Evolutionary conservation across 30 jellyfish, hydroid and myxozoan genomes (phyloP).

Genomic region (Aurelia aurita complex sp. Pacific): DNA sequence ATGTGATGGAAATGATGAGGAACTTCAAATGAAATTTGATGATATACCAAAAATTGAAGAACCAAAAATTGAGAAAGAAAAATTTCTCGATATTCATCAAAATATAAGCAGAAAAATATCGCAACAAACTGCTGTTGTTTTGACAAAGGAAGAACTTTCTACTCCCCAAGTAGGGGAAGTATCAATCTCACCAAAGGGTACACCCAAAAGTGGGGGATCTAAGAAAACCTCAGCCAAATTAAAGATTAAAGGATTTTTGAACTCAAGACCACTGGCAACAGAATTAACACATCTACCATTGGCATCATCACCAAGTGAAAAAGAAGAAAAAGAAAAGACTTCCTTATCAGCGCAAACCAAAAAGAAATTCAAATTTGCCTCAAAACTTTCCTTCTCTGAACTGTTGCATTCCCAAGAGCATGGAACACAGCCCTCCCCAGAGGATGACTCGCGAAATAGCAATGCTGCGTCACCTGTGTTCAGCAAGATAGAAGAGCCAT

Average conservation of each 20-base stretch:
- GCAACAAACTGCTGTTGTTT: constrained; percentile 14
- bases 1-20: constrained; percentile 1
- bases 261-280: constrained; percentile 62
- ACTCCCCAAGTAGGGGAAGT: constrained; percentile 14
- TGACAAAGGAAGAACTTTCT: constrained; percentile 5
- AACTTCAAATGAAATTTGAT: constrained; percentile 3
- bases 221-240: constrained; percentile 43
- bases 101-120: constrained; percentile 31
- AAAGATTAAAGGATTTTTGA: constrained; percentile 64
- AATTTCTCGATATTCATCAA: constrained; percentile 53
- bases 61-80: constrained; percentile 19
- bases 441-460: constrained; percentile 16
- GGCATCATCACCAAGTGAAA: constrained; percentile 18
- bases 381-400: constrained; percentile 82
- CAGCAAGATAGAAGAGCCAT: constrained; percentile 45
- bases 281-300: constrained; percentile 79
- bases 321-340: constrained; percentile 18
- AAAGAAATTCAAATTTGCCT: constrained; percentile 48
- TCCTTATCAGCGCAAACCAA: constrained; percentile 54
- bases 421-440: constrained; percentile 49
- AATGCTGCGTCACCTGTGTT: constrained; percentile 52
- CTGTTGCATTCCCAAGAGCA: constrained; percentile 80
- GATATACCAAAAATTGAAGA: background rate
- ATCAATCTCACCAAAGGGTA: constrained; percentile 38
- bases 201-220: constrained; percentile 1